Percentiles rank a stretch among this genome's conserved stretches.
These are phyloP conservation scores for Carassius gibelio DNA, from an alignment of 2,113 vertebrate genomes.

Conservation along the genomic window DNA sequence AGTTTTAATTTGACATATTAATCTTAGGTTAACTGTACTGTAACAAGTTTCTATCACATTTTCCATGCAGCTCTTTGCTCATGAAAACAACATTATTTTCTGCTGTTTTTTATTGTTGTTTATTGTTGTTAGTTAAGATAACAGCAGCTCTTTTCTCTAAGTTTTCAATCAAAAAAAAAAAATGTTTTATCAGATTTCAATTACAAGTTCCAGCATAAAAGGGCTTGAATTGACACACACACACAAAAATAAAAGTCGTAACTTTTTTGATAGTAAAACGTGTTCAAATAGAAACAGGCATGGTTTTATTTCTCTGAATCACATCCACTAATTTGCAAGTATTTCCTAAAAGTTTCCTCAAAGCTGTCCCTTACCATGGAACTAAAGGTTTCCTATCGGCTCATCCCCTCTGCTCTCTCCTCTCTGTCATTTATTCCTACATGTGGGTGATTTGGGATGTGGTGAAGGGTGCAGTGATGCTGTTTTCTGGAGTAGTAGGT, in stretches of 20 bases:
- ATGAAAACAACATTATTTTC: not conserved
- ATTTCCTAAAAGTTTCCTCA: constrained; percentile 5
- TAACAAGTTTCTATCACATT: not conserved
- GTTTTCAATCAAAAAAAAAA: not conserved
- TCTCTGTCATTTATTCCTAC: constrained; percentile 31
- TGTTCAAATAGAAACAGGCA: not conserved
- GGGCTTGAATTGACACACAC: too few relatives aligned
- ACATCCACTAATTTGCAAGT: constrained; percentile 1
- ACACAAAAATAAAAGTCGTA: not conserved
- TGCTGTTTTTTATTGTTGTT: not conserved
- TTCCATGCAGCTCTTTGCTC: not conserved
- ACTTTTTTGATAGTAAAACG: not conserved
- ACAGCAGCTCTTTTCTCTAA: not conserved
- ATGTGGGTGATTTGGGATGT: not conserved
- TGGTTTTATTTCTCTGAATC: constrained; percentile 10
- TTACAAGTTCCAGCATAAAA: not conserved
- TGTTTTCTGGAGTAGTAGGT: not conserved
- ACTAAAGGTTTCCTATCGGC: constrained; percentile 11
- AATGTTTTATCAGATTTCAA: not conserved
- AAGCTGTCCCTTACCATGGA: constrained; percentile 28
- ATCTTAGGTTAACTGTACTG: not conserved
- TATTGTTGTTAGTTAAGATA: not conserved
- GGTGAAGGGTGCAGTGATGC: not conserved
- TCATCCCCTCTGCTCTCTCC: constrained; percentile 30
- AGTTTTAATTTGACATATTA: not conserved